Evolutionary conservation across 2,888 invertebrate genomes (phyloP).

Genomic region (Drosophila flavopinicola): DNA sequence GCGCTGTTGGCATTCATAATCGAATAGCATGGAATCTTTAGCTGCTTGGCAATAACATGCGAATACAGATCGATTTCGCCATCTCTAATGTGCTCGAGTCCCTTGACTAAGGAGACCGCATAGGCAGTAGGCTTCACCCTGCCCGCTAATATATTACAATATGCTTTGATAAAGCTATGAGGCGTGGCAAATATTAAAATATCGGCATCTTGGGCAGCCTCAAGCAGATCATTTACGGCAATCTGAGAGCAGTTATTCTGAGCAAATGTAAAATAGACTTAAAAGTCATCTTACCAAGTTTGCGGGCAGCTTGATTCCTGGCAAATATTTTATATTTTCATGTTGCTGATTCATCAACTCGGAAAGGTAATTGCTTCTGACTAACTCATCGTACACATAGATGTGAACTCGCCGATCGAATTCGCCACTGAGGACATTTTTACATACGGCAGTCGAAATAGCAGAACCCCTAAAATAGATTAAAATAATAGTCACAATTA

Average conservation of each 20-base stretch:
- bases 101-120: slow-evolving; percentile 97
- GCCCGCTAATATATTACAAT: slow-evolving; percentile 92
- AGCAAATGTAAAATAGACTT: background rate
- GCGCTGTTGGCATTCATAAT: slow-evolving; percentile 99
- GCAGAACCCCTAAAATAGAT: slow-evolving; percentile 60
- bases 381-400: slow-evolving; percentile 70
- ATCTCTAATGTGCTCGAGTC: slow-evolving; percentile 92
- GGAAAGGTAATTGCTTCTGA: slow-evolving; percentile 44
- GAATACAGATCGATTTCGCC: slow-evolving; percentile 97
- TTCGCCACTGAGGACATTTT: slow-evolving; percentile 39
- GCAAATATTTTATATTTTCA: slow-evolving; percentile 74
- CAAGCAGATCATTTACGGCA: slow-evolving; percentile 94
- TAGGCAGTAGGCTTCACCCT: slow-evolving; percentile 94
- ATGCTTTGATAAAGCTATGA: slow-evolving; percentile 95
- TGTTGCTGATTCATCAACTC: slow-evolving; percentile 67
- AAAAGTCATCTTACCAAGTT: slow-evolving; percentile 60
- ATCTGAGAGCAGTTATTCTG: slow-evolving; percentile 86
- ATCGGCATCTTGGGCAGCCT: slow-evolving; percentile 95
- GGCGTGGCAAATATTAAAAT: slow-evolving; percentile 97
- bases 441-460: slow-evolving; percentile 63
- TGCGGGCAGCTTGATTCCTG: slow-evolving; percentile 59
- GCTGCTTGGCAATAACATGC: slow-evolving; percentile 92
- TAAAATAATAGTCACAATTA: background rate
- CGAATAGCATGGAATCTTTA: slow-evolving; percentile 95
- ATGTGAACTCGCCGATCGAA: slow-evolving; percentile 66